Evolutionary conservation across 2,888 invertebrate species (phyloP).

Genomic region (Calameuta pallipes): DNA sequence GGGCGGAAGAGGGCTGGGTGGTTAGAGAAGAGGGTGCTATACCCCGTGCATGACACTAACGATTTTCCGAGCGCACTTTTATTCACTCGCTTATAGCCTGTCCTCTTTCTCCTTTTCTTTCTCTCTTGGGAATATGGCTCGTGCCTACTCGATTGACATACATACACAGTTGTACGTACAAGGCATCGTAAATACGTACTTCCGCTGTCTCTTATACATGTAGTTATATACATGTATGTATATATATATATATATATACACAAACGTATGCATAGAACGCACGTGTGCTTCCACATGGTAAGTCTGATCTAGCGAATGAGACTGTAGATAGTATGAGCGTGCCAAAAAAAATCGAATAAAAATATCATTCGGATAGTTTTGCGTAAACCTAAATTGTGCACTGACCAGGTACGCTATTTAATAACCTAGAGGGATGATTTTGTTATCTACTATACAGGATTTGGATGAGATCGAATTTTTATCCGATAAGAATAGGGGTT

Average conservation of each 20-base stretch:
- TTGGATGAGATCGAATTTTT: neutral
- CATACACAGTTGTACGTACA: neutral
- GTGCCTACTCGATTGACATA: neutral
- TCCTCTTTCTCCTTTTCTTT: neutral
- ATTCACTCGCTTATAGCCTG: neutral
- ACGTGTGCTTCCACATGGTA: neutral
- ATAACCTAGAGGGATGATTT: neutral
- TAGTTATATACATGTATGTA: too few relatives aligned
- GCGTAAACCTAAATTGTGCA: neutral
- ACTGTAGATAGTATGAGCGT: neutral
- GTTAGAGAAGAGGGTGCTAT: neutral
- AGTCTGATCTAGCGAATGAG: neutral
- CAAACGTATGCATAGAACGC: neutral
- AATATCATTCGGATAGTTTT: neutral
- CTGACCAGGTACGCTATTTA: neutral
- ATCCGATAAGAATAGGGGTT: neutral
- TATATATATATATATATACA: neutral
- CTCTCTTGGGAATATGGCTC: neutral
- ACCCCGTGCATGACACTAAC: neutral
- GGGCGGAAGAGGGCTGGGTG: neutral
- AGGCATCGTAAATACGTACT: neutral
- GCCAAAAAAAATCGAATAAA: neutral
- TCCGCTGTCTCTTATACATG: neutral
- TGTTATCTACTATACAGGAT: neutral
- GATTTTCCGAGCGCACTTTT: neutral